Conservation (phyloP, 2,797 vertebrate species). For the Phaenicophaeus curvirostris region DNA sequence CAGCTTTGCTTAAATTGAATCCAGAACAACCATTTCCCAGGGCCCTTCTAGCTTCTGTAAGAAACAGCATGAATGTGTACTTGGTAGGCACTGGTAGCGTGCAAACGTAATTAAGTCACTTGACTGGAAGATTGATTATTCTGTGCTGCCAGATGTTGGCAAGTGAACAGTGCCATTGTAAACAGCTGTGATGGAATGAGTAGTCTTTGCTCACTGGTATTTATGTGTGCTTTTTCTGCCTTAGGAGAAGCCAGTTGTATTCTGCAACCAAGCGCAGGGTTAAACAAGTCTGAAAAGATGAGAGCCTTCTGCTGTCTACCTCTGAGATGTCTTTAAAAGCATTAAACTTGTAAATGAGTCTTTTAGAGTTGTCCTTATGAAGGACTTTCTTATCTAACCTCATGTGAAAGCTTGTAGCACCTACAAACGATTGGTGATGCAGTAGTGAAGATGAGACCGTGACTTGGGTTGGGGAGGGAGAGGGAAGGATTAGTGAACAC, state of each 20-base stretch:
- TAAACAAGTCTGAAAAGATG: neutral
- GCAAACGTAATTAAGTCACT: neutral
- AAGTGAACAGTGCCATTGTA: neutral
- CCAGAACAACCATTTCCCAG: constrained; percentile 19
- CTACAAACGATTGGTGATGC: neutral
- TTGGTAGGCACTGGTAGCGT: neutral
- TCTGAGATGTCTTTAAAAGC: neutral
- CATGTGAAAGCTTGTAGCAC: neutral
- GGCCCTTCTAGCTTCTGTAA: neutral
- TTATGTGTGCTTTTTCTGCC: neutral
- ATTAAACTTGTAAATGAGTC: neutral
- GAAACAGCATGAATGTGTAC: neutral
- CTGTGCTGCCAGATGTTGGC: neutral
- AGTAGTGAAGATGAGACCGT: neutral
- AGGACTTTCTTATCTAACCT: neutral
- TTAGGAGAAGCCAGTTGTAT: neutral
- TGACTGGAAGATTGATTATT: neutral
- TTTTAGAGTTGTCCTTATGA: neutral
- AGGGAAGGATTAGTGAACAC: no score
- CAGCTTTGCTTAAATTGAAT: constrained; percentile 46
- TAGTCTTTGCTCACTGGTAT: neutral
- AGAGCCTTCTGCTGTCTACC: neutral
- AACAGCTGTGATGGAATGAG: neutral
- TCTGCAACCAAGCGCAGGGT: neutral
- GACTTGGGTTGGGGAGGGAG: neutral